Evolutionary conservation across 1,140 invertebrate species (phyloP), one percentile per base, ranked within the genome.

Genomic region (Diplogasteroides magnus): DNA sequence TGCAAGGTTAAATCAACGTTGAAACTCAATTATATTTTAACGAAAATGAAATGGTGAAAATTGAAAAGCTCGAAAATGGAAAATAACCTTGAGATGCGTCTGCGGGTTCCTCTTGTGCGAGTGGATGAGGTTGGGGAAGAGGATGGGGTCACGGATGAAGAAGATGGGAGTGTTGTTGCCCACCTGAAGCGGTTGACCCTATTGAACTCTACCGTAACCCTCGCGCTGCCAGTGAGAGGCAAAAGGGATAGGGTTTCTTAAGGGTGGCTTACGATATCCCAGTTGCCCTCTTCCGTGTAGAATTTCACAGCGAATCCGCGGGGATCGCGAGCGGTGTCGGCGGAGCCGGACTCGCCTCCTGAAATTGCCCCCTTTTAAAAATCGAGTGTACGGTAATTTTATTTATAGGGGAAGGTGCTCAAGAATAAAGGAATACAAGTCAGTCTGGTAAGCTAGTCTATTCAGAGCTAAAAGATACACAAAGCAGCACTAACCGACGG

Each of bases 111-210:
- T 87, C 83, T 97, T 97, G 84, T 95, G 93, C 0, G 91, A 91
- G 78, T 93, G 91, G 76, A 94, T 91, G 76, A 94, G 93, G 76
- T 89, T 90, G 2, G 91, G 90, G 85, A 97, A 96, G 15, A 94
- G 85, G 23, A 94, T 87, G 0, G 93, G 90, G 84, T 97, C 94
- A 37, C 92, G 88, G 73, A 96, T 90, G 83, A 97, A 97, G 86
- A 97, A 97, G 70, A 97, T 91, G 0, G 94, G 94, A 0, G 92
- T 96, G 80, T 97, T 97, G 83, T 96, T 96, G n/a, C 93, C 92
- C 6, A 48, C 37, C 37, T 48, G 6, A n/a, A n/a, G n/a, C n/a
- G n/a, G n/a, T n/a, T n/a, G n/a, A n/a, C n/a, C n/a, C n/a, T n/a
- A n/a, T n/a, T n/a, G n/a, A n/a, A n/a, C n/a, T n/a, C n/a, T n/a